These are phyloP conservation scores for Picus viridis DNA, from an alignment of 2,797 vertebrate genomes.

Conservation along the genomic window DNA sequence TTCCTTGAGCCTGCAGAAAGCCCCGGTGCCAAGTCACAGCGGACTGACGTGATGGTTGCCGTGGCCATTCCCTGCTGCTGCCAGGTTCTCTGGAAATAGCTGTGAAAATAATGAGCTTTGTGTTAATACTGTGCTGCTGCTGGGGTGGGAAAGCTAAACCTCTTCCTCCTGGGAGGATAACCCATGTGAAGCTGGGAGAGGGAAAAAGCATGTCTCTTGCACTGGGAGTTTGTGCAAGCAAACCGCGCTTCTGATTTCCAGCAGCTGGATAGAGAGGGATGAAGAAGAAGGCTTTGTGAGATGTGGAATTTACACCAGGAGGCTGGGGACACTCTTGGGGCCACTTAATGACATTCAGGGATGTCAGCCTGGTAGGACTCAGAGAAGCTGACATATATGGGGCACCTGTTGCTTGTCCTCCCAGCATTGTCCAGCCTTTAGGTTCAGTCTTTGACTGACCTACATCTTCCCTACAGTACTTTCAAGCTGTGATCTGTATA, in stretches of 20 bases:
- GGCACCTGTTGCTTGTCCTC: not conserved
- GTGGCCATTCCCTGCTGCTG: not conserved
- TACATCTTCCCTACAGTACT: not conserved
- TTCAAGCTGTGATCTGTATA: conserved; percentile 9
- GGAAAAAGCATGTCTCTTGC: not conserved
- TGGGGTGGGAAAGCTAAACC: conserved; percentile 14
- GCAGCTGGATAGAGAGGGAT: not conserved
- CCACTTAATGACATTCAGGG: not conserved
- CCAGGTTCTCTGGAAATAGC: conserved; percentile 42
- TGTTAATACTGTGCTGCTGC: conserved; percentile 44
- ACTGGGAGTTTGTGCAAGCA: not conserved
- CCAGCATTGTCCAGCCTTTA: not conserved
- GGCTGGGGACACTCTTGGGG: not conserved
- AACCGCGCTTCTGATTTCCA: not conserved
- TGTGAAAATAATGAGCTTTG: conserved; percentile 44
- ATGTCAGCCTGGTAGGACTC: not conserved
- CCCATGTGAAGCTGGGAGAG: not conserved
- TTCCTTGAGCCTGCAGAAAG: conserved; percentile 34
- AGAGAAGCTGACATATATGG: not conserved
- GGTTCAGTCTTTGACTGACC: not conserved
- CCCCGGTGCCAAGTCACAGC: not conserved
- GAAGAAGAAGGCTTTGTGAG: not conserved
- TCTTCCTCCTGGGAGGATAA: not conserved
- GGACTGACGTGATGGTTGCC: not conserved
- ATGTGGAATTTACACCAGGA: conserved; percentile 1